Base-by-base conservation (phyloP, 2,888 invertebrate genomes). In the Caenorhabditis zanzibari region DNA sequence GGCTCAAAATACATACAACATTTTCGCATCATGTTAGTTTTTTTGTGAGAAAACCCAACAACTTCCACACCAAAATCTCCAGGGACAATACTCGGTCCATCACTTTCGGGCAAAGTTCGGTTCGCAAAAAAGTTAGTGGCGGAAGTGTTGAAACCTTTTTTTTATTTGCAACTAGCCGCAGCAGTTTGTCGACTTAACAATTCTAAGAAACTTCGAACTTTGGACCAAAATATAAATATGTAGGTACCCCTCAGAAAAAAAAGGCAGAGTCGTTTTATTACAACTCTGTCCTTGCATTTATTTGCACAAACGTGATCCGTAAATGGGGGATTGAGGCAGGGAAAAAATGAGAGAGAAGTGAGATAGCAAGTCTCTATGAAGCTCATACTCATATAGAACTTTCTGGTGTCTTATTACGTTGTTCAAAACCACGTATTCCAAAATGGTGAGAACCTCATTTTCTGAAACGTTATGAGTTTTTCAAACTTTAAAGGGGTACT, bases 291-390 rank as follows among this genome's bases (percentile, higher is more conserved):
- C 22, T 38, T 32, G 35, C 71, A 56, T 64, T 71, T 79, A 79
- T 79, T 79, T 79, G 64, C 79, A 79, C 79, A 79, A 79, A 63
- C 79, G 64, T 71, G 71, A 71, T 71, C 79, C 79, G 59, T 63
- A 64, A 41, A 79, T 44, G 77, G 71, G 59, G 58, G 24, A 38
- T 59, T 69, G 69, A 71, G 74, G 35, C 41, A 38, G 52, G 12
- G 44, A 71, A 77, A 71, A 58, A 63, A 14, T 10, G 26, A 77
- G 56, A 58, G 35, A 63, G 26, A 14, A n/a, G 54, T 38, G 44
- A 19, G 52, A 71, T 19, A 64, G 71, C 54, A 52, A 49, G 52
- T 19, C 41, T 41, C 61, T 54, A 49, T 49, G 19, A 49, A 49
- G 49, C 49, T 54, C 12, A 54, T 22, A 26, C 49, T 5, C 56